Evolutionary conservation across 92 coral and sea anemone genomes (phyloP).

Genomic region (Epizoanthus rinbou): DNA sequence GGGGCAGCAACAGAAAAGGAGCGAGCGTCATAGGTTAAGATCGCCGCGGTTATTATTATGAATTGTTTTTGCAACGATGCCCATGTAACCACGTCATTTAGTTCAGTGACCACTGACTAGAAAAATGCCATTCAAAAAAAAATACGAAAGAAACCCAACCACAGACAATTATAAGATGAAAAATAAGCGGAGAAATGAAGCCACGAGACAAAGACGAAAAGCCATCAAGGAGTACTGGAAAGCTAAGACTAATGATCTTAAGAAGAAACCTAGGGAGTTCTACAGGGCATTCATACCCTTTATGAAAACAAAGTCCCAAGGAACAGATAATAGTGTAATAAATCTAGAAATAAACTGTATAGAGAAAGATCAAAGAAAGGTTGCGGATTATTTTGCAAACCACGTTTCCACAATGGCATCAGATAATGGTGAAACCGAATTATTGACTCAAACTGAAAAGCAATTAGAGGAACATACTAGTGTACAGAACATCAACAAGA

Average conservation of each 20-base stretch:
- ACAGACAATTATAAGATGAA: neutral
- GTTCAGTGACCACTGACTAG: conserved; percentile 50
- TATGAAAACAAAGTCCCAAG: neutral
- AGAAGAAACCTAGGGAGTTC: conserved; percentile 34
- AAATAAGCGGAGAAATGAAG: conserved; percentile 32
- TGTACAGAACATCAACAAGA: no score
- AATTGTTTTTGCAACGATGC: conserved; percentile 30
- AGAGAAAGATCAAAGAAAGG: conserved; percentile 42
- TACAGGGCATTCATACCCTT: conserved; percentile 38
- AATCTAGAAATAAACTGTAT: conserved; percentile 36
- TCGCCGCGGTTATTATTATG: conserved; percentile 14
- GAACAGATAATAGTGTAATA: conserved; percentile 7
- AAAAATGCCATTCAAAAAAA: conserved; percentile 47
- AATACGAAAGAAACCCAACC: conserved; percentile 36
- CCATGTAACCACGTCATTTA: conserved; percentile 45
- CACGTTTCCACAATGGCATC: conserved; percentile 52
- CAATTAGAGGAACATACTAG: neutral
- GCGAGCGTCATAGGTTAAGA: conserved; percentile 27
- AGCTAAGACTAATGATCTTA: conserved; percentile 4
- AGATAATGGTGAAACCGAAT: conserved; percentile 41
- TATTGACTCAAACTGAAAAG: conserved; percentile 31
- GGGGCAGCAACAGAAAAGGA: no score
- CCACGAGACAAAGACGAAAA: conserved; percentile 38
- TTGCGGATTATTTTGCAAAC: conserved; percentile 43
- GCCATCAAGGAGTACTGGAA: conserved; percentile 46